Evolutionary conservation across 2,888 invertebrate species (phyloP), one percentile per base, ranked within the genome.

Genomic region (Caenorhabditis wallacei): DNA sequence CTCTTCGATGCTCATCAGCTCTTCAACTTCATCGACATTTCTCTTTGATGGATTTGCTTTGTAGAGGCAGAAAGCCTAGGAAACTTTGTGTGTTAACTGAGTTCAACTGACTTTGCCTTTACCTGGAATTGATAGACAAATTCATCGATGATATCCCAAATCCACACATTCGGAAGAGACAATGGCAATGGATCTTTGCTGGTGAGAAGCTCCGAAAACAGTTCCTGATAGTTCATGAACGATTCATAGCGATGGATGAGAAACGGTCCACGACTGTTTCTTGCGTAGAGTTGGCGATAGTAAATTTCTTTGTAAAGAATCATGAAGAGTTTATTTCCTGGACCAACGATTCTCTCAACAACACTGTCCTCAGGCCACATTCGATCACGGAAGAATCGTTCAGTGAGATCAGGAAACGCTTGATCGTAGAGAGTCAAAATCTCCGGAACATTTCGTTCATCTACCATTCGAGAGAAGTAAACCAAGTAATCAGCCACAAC

Each of bases 61-160:
- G 96, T 93, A 98, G 95, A 93, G 93, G 85, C 93, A 93, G 92
- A 94, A 94, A 16, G 93, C 93, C 54, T 54, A 16, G n/a, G n/a
- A n/a, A 54, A 54, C 11, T 5, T 5, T 3, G 8, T 30, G 30
- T 40, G 11, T 8, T 8, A 8, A 40, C 5, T 13, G 2, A 8
- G 40, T 40, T 40, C 40, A 4, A 40, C 10, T n/a, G 10, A 8
- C 2, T 40, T 8, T 40, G 46, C 13, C 2, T 18, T 5, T 56
- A 35, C 56, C 92, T 94, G 94, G 91, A 94, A 94, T 93, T 98
- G 98, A 92, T 99, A 99, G 48, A 99, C 97, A 93, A 99, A 99
- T 92, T 99, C 99, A 93, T 99, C 99, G 88, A 99, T 96, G 68
- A 99, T 95, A 92, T 99, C 99, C 99, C 99, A 99, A 35, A 99